Base-by-base conservation (phyloP, 2,797 vertebrate species). In the Acipenser transmontanus region DNA sequence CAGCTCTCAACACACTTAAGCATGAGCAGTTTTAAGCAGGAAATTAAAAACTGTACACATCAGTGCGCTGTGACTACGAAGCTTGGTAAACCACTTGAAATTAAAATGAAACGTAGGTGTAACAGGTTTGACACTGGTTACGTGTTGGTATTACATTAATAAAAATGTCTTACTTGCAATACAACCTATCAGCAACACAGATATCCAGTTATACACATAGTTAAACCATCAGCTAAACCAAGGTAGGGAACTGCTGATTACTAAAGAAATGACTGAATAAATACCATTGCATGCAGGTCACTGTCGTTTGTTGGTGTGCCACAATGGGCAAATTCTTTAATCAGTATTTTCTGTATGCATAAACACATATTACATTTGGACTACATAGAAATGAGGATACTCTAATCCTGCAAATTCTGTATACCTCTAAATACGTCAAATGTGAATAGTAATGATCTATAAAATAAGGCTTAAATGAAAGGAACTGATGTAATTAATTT, bases 101-200 rank as follows among this genome's bases (percentile, higher is more conserved):
- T 66, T 59, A 63, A 70, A 66, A 63, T 63, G 60, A 50, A 63
- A 54, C 56, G 2, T 34, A 59, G 50, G 34, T 9, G 52, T n/a
- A 54, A n/a, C 52, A 10, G 52, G n/a, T 54, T n/a, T 54, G 52
- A 54, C n/a, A 54, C n/a, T 9, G 9, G 8, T 9, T 54, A n/a
- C n/a, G 52, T n/a, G 52, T 4, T 9, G 0, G 7, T 4, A 3
- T 9, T 54, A 9, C n/a, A 54, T 54, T 54, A 54, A n/a, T 9
- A 9, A 7, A 54, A 9, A 54, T 34, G 34, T 54, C 52, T 54
- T n/a, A 54, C 52, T 54, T 54, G 52, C n/a, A 84, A 84, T 83
- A 87, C 81, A 86, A 80, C 79, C 74, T 80, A 85, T 79, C 75
- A 76, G 78, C 86, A 88, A 86, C 79, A 82, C 85, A 82, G 82